Percentiles rank a stretch among this genome's conserved stretches.
Evolutionary conservation across 2,113 vertebrate species (phyloP).

Genomic region (Siphamia tubifer): DNA sequence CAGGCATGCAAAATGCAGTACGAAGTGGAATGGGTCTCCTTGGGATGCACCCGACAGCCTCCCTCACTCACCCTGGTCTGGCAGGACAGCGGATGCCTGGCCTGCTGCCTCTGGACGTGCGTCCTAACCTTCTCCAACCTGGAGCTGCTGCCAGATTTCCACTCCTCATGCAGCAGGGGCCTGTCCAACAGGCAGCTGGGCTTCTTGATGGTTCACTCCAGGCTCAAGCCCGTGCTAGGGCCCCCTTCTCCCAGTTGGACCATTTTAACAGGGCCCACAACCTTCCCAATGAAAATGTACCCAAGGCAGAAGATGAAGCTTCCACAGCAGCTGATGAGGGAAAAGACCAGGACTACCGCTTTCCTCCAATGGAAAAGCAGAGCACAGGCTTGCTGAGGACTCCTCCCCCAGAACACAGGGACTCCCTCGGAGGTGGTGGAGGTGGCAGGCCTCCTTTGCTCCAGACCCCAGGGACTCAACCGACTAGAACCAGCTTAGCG

Average conservation of each 20-base stretch:
- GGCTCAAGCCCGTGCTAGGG: constrained; percentile 81
- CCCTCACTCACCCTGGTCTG: constrained; percentile 86
- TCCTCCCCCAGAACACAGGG: constrained; percentile 88
- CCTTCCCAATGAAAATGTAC: constrained; percentile 78
- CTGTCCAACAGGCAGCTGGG: constrained; percentile 78
- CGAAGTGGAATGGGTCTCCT: constrained; percentile 87
- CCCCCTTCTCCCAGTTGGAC: constrained; percentile 90
- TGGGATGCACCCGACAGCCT: constrained; percentile 88
- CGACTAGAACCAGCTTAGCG: constrained; percentile 60
- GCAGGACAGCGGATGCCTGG: constrained; percentile 87
- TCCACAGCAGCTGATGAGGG: constrained; percentile 87
- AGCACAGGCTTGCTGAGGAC: constrained; percentile 78
- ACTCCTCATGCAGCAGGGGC: constrained; percentile 87
- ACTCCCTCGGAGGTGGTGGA: constrained; percentile 77
- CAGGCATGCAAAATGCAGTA: constrained; percentile 90
- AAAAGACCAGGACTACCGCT: constrained; percentile 96
- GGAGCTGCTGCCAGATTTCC: constrained; percentile 86
- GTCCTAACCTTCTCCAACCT: constrained; percentile 85
- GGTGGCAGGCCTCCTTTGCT: constrained; percentile 68
- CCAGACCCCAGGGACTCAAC: constrained; percentile 70
- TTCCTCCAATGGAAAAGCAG: constrained; percentile 85
- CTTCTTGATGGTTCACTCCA: constrained; percentile 88
- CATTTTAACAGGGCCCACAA: constrained; percentile 85
- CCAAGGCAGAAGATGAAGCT: constrained; percentile 86
- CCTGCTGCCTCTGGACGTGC: constrained; percentile 89